Base-by-base conservation (phyloP, 2,888 invertebrate genomes). In the Diaperis boleti region DNA sequence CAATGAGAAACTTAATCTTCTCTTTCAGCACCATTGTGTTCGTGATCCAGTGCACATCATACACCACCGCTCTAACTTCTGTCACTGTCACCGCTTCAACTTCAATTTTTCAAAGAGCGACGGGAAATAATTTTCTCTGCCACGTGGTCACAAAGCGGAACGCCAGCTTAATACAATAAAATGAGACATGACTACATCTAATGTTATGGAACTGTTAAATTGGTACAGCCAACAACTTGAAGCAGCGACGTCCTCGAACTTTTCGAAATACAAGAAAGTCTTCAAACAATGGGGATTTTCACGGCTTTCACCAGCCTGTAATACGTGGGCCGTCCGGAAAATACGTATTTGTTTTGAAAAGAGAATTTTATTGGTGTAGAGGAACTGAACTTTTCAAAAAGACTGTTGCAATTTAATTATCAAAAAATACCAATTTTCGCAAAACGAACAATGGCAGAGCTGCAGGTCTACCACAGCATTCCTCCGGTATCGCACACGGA, bases 51-150 rank as follows among this genome's bases (percentile, higher is more conserved):
- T 11, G 42, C 42, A 42, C 42, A 42, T 39, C 15, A 15, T 18
- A 10, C 15, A 39, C 18, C 11, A 37, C 39, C 6, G 11, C 7
- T 20, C 42, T n/a, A 29, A 45, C 22, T 29, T 29, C 29, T 45
- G 45, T 29, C 50, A 22, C 49, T 49, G 50, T 50, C 37, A 37
- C 17, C 33, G 14, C 4, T 35, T 20, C 50, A 37, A 45, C 29
- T 26, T 49, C 5, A 26, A 22, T 49, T 52, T 52, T 39, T 52
- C 41, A 22, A 52, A 22, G 26, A 26, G 39, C 14, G 52, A 35
- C 52, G 35, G 52, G 52, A 52, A 52, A 52, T 29, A 52, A 52
- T 52, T 52, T 52, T 52, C 39, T 39, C 39, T 41, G 29, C 15
- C 39, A 39, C 41, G 20, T 26, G 52, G 1, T 39, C 39, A 22